Conservation (phyloP, 2,888 invertebrate species). For the Macrostomum cliftonense region DNA sequence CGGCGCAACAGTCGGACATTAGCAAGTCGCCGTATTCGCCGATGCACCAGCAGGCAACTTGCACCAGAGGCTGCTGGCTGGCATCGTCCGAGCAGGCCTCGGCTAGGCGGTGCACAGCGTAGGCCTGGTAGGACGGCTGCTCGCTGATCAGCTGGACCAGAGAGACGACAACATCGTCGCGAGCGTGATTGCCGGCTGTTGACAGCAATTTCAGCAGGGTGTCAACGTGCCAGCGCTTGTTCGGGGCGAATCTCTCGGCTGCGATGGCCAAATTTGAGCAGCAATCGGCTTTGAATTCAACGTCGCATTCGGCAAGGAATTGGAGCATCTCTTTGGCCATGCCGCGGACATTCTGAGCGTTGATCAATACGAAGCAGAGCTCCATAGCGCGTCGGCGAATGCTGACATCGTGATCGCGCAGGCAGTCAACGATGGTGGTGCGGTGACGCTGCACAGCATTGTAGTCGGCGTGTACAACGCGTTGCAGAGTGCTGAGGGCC, state of each 20-base stretch:
- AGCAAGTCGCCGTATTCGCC: constrained; percentile 87
- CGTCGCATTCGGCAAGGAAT: constrained; percentile 83
- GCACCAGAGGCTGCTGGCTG: constrained; percentile 53
- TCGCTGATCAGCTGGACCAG: constrained; percentile 87
- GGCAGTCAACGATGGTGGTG: constrained; percentile 84
- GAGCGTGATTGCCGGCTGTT: constrained; percentile 67
- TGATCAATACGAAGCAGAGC: constrained; percentile 86
- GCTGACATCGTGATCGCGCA: constrained; percentile 60
- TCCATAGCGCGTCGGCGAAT: constrained; percentile 86
- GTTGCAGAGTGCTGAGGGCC: constrained; percentile 80
- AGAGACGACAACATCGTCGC: constrained; percentile 89
- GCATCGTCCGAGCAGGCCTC: constrained; percentile 21
- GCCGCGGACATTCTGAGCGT: constrained; percentile 79
- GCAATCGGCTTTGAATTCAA: constrained; percentile 91
- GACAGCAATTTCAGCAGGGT: constrained; percentile 81
- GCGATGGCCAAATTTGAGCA: constrained; percentile 86
- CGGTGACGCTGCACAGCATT: constrained; percentile 94
- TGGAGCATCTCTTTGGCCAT: constrained; percentile 90
- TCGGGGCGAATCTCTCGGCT: constrained; percentile 66
- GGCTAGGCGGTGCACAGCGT: constrained; percentile 66
- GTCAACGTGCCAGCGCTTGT: constrained; percentile 88
- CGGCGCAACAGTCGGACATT: constrained; percentile 35
- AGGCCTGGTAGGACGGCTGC: constrained; percentile 62
- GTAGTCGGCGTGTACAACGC: constrained; percentile 75
- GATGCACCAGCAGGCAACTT: constrained; percentile 82